phyloP scores from a whole-genome alignment of 2,797 vertebrate genomes.

The Protosalanx chinensis region DNA sequence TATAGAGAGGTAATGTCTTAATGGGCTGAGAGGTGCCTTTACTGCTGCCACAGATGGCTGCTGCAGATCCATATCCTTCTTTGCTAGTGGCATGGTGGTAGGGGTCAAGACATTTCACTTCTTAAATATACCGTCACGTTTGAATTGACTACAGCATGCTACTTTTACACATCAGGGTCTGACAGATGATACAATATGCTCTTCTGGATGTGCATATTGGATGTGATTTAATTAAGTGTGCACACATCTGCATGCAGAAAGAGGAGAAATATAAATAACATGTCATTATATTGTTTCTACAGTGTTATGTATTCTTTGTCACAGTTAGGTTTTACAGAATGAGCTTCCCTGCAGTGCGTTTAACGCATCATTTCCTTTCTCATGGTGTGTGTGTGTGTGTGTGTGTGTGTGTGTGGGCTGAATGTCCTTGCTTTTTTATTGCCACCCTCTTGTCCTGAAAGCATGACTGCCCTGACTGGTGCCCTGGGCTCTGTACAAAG shows the following conservation, averaged over 20 bases:
- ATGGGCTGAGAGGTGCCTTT: no score
- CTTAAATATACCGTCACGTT: no score
- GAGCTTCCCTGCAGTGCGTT: constrained; percentile 59
- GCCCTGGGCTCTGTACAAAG: constrained; percentile 50
- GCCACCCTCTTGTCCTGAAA: constrained; percentile 55
- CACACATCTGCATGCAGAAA: not conserved
- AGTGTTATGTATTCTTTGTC: constrained; percentile 50
- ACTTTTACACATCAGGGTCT: no score
- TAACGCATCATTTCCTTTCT: constrained; percentile 67
- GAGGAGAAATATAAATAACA: constrained; percentile 53
- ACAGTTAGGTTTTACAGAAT: constrained; percentile 58
- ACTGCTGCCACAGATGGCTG: no score
- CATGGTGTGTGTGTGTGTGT: constrained; percentile 8
- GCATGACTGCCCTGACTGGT: constrained; percentile 56
- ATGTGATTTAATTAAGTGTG: no score
- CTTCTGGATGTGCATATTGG: no score
- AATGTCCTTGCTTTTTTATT: constrained; percentile 69
- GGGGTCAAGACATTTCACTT: no score
- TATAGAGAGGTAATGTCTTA: no score
- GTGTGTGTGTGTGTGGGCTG: constrained; percentile 9
- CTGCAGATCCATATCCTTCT: no score
- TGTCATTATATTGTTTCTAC: constrained; percentile 53
- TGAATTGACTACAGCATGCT: no score
- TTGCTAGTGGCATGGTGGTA: no score
- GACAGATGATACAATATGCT: no score